Conservation (phyloP, 2,888 invertebrate species). For the Xestia sexstrigata region DNA sequence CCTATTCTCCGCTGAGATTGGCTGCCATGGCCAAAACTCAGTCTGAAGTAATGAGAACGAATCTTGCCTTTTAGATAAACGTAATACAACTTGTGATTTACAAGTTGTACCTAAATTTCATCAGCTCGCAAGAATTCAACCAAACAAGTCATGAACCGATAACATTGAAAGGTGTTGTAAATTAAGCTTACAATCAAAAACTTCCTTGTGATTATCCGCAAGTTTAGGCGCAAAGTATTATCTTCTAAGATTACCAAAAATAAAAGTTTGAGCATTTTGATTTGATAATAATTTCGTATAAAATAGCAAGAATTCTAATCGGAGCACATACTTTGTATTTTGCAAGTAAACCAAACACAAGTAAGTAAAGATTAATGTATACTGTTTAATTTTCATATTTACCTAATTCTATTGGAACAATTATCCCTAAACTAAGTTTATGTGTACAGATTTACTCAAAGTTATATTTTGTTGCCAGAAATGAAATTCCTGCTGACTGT, state of each 20-base stretch:
- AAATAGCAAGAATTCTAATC: constrained; percentile 32
- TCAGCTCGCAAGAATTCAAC: not conserved
- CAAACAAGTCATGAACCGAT: constrained; percentile 21
- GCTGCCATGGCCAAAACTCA: not conserved
- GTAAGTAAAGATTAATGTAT: constrained; percentile 43
- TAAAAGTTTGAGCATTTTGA: constrained; percentile 17
- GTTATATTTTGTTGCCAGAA: constrained; percentile 38
- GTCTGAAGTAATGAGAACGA: not conserved
- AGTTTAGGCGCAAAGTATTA: constrained; percentile 9
- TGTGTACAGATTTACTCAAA: not conserved
- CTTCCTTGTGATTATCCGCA: constrained; percentile 21
- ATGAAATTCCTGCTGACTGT: constrained; percentile 62
- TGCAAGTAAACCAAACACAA: constrained; percentile 57
- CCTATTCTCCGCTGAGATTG: not conserved
- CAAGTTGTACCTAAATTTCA: not conserved
- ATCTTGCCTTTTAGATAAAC: not conserved
- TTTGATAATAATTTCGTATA: constrained; percentile 63
- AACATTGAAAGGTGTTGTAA: constrained; percentile 31
- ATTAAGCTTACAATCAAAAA: constrained; percentile 25
- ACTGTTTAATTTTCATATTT: not conserved
- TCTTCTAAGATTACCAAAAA: constrained; percentile 24
- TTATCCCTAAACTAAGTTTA: not conserved
- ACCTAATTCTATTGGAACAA: no score
- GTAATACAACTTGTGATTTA: not conserved
- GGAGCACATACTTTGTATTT: constrained; percentile 55